These are phyloP conservation scores for Hyla sarda DNA, from an alignment of 2,113 vertebrate genomes.

Conservation along the genomic window DNA sequence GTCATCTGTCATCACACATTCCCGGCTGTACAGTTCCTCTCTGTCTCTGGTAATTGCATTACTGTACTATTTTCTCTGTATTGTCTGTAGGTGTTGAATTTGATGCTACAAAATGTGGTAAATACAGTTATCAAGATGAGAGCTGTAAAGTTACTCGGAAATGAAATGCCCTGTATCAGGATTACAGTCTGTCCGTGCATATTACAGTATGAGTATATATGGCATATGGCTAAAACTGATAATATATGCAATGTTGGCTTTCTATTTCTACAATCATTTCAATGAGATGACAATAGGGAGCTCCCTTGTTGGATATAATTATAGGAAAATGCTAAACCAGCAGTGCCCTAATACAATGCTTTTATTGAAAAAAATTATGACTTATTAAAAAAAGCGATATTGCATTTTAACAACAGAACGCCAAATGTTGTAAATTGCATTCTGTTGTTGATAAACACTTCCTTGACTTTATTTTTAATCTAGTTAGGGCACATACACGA, in stretches of 20 bases:
- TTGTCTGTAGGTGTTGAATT: conserved; percentile 43
- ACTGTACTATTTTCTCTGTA: conserved; percentile 10
- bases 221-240: not conserved
- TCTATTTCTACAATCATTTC: not conserved
- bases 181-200: not conserved
- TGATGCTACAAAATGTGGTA: conserved; percentile 35
- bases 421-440: no score
- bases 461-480: no score
- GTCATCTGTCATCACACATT: conserved; percentile 33
- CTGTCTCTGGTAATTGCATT: conserved; percentile 24
- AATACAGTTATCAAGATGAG: conserved; percentile 4
- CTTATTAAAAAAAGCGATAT: no score
- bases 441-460: no score
- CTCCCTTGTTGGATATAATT: not conserved
- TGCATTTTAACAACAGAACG: no score
- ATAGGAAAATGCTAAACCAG: not conserved
- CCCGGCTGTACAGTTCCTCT: not conserved
- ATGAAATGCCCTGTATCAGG: not conserved
- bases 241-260: not conserved
- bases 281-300: not conserved
- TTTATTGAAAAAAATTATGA: not conserved
- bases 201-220: not conserved
- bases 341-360: not conserved
- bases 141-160: conserved; percentile 22
- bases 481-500: no score